Base-by-base conservation (phyloP, 2,888 invertebrate genomes). In the Clepsis dumicolana region DNA sequence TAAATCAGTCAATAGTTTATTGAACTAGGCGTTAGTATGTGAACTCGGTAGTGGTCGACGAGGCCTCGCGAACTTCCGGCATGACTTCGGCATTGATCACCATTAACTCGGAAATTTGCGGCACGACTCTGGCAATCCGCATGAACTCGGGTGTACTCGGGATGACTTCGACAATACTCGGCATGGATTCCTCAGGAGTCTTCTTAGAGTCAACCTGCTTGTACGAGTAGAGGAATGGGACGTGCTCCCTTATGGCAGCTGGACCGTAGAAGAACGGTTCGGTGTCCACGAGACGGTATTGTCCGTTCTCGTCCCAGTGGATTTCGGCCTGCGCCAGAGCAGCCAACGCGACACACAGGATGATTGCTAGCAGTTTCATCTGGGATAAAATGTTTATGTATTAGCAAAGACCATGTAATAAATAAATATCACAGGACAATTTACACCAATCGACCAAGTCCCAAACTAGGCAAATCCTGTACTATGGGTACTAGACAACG, bases 321-420 rank as follows among this genome's bases (percentile, higher is more conserved):
- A 74, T 16, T 8, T 77, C 73, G 4, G 79, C 78, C 4, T 71
- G 35, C 12, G 71, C 65, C 2, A 73, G 70, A n/a, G 75, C 72
- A 21, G 75, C 21, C 61, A 74, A 35, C 10, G 75, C 71, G 10
- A 74, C 44, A 7, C 56, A 56, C 16, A 63, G 16, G 18, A 76
- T 25, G 2, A 76, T 29, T 0, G 77, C 48, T 14, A 77, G 21
- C 41, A 77, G 38, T 72, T 77, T 81, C 82, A 82, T 82, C 82
- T 82, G 75, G n/a, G n/a, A 4, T 14, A n/a, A 52, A 27, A 52
- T 2, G 14, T 50, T 8, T 14, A 35, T 12, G 35, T 44, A 18
- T 44, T 44, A 44, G 16, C 8, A n/a, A n/a, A n/a, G n/a, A n/a
- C n/a, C n/a, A n/a, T n/a, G n/a, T n/a, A n/a, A n/a, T n/a, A n/a